phyloP scores from a whole-genome alignment of 2,113 vertebrate genomes.

The Cinclus mexicanus region DNA sequence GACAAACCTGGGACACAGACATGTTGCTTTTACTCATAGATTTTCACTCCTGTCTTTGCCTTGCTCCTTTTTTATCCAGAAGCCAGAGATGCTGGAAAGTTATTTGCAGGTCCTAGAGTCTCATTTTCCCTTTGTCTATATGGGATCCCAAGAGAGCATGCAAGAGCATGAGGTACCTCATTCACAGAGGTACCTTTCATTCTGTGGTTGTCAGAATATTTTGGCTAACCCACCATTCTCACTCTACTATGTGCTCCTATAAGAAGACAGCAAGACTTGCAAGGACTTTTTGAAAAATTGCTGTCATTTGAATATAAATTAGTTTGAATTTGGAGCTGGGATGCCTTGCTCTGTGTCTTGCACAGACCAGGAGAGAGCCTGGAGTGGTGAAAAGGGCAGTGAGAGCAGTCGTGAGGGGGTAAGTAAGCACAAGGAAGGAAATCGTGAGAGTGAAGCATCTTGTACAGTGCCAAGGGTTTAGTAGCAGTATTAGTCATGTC shows the following conservation, averaged over 20 bases:
- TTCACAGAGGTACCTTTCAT: not conserved
- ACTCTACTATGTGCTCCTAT: fast-evolving
- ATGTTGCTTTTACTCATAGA: fast-evolving
- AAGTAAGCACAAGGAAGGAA: not conserved
- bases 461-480: not conserved
- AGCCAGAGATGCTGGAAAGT: not conserved
- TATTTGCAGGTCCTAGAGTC: not conserved
- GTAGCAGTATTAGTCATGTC: not conserved
- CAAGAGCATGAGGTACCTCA: not conserved
- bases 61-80: not conserved
- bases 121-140: fast-evolving
- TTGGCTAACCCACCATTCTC: not conserved
- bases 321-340: not conserved
- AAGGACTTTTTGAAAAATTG: not conserved
- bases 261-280: not conserved
- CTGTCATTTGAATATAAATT: not conserved
- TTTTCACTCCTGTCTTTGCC: not conserved
- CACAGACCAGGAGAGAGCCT: fast-evolving
- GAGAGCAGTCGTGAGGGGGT: not conserved
- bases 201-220: not conserved
- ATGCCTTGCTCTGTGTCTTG: not conserved
- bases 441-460: not conserved
- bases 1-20: not conserved
- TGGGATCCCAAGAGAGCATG: not conserved
- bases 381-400: fast-evolving